Evolutionary conservation across 2,888 invertebrate genomes (phyloP).

Genomic region (Zonitis immaculata): DNA sequence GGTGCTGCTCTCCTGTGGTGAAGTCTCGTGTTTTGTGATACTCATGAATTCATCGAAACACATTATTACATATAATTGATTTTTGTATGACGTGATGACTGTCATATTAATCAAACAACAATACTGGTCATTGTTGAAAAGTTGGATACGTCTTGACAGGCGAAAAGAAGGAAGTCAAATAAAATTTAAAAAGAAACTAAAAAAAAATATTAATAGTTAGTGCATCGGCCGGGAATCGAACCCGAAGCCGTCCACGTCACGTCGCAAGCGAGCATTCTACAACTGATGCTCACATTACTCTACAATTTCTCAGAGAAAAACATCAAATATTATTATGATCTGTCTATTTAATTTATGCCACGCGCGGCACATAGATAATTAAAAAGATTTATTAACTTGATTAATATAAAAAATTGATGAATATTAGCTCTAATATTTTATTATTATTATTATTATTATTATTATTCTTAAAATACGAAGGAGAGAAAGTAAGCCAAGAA

Average conservation of each 20-base stretch:
- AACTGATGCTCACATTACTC: conserved; percentile 48
- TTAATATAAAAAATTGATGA: too few relatives aligned
- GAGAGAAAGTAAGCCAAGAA: not conserved
- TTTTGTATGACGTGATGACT: conserved; percentile 15
- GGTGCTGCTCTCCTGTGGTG: conserved; percentile 40
- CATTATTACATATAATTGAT: conserved; percentile 25
- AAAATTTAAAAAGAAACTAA: not conserved
- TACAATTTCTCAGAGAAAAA: too few relatives aligned
- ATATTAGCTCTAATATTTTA: too few relatives aligned
- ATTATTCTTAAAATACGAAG: too few relatives aligned
- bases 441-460: too few relatives aligned
- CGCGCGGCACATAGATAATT: too few relatives aligned
- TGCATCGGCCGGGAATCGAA: conserved; percentile 24
- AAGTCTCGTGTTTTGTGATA: conserved; percentile 33
- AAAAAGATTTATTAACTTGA: too few relatives aligned
- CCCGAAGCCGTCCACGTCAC: conserved; percentile 51
- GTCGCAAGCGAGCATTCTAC: conserved; percentile 51
- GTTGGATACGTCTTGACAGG: conserved; percentile 1
- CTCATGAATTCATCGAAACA: conserved; percentile 28
- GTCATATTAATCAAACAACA: conserved; percentile 16
- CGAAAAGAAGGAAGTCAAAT: not conserved
- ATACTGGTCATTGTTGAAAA: conserved; percentile 15
- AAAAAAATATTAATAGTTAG: not conserved
- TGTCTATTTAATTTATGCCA: too few relatives aligned
- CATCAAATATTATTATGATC: too few relatives aligned